A percentile compares a stretch with the other conserved stretches of the same genome.
phyloP scores from a whole-genome alignment of 2,888 invertebrate genomes.

The Holacanthella duospinosa region DNA sequence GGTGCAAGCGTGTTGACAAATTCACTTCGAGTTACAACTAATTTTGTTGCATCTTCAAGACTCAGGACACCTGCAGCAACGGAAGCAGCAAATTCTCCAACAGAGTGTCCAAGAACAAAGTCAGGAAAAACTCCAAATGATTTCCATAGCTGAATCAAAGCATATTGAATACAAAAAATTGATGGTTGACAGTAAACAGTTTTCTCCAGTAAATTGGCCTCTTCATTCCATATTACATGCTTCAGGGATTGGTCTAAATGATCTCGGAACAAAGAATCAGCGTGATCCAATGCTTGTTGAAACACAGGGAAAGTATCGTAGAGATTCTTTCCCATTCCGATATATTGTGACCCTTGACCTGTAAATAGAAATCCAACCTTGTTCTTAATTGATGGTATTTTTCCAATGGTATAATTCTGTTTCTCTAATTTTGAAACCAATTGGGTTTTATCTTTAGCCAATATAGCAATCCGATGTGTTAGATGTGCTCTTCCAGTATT shows the following conservation, averaged over 20 bases:
- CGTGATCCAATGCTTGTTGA: slow-evolving; percentile 15
- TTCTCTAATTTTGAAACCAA: neutral
- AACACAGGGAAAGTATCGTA: slow-evolving; percentile 23
- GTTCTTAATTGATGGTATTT: neutral
- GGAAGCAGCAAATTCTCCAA: slow-evolving; percentile 2
- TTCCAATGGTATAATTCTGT: neutral
- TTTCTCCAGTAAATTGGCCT: neutral
- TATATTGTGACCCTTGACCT: slow-evolving; percentile 14
- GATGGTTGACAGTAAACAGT: slow-evolving; percentile 19
- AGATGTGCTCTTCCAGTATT: slow-evolving; percentile 20
- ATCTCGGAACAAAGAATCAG: slow-evolving; percentile 1
- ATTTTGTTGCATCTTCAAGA: neutral
- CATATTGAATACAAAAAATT: slow-evolving; percentile 19
- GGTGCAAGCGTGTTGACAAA: neutral
- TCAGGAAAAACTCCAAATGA: slow-evolving; percentile 18
- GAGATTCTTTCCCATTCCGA: slow-evolving; percentile 14
- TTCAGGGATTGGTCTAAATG: slow-evolving; percentile 1
- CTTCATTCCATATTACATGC: slow-evolving; percentile 6
- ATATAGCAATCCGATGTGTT: neutral
- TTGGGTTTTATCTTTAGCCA: neutral
- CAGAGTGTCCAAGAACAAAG: slow-evolving; percentile 4
- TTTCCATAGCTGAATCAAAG: slow-evolving; percentile 17
- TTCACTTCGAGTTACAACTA: slow-evolving; percentile 1
- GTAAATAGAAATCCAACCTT: slow-evolving; percentile 15
- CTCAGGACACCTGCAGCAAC: neutral